Evolutionary conservation across 2,113 vertebrate genomes (phyloP).

Genomic region (Lepus americanus): DNA sequence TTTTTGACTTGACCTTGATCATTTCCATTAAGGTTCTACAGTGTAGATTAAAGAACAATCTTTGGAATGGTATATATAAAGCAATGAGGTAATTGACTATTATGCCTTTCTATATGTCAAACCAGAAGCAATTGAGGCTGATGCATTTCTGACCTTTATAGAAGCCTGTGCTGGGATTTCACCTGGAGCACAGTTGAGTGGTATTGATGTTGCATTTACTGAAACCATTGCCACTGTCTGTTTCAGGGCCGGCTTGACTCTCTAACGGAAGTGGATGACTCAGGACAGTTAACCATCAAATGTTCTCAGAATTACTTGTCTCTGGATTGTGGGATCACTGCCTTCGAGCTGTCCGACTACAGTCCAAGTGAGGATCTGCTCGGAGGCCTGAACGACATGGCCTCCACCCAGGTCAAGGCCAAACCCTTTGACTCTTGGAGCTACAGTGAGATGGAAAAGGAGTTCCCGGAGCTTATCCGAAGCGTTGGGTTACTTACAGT

Average conservation of each 20-base stretch:
- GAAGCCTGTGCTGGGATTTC: constrained; percentile 24
- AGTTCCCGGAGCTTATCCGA: constrained; percentile 91
- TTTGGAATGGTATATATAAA: constrained; percentile 41
- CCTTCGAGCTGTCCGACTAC: constrained; percentile 97
- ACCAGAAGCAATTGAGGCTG: neutral
- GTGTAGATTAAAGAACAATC: constrained; percentile 33
- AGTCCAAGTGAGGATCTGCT: constrained; percentile 95
- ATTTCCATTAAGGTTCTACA: neutral
- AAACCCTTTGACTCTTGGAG: constrained; percentile 90
- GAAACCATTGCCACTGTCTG: constrained; percentile 66
- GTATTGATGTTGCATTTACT: constrained; percentile 23
- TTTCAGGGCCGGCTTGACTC: constrained; percentile 96
- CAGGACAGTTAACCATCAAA: constrained; percentile 97
- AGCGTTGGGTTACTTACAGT: constrained; percentile 92
- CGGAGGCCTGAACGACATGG: constrained; percentile 85
- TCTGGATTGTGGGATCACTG: constrained; percentile 98
- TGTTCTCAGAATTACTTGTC: constrained; percentile 99
- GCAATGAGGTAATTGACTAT: neutral
- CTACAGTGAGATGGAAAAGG: constrained; percentile 90
- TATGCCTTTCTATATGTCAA: constrained; percentile 35
- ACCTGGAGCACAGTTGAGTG: neutral
- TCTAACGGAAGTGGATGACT: constrained; percentile 97
- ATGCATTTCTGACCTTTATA: neutral
- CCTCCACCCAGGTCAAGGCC: constrained; percentile 84
- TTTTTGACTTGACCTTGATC: constrained; percentile 13